Evolutionary conservation across 2,113 vertebrate genomes (phyloP).

Genomic region (Cebidichthys violaceus): DNA sequence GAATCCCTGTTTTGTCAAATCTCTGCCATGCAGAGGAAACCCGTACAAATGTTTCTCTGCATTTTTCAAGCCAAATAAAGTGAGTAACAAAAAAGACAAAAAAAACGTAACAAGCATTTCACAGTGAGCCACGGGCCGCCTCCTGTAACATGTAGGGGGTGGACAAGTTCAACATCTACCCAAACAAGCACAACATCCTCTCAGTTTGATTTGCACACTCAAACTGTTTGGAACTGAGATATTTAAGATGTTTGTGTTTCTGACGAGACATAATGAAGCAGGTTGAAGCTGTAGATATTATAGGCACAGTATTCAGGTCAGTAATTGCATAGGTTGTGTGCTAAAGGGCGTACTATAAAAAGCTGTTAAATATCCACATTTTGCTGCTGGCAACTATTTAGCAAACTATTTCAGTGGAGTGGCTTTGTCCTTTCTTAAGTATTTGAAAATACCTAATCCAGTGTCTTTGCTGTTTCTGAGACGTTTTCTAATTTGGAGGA

Average conservation of each 20-base stretch:
- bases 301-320: neutral
- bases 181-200: constrained; percentile 37
- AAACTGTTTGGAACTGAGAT: constrained; percentile 20
- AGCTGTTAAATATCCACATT: constrained; percentile 5
- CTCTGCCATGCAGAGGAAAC: constrained; percentile 24
- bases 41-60: constrained; percentile 31
- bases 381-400: neutral
- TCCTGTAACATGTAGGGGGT: constrained; percentile 64
- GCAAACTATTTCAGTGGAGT: neutral
- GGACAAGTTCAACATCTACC: constrained; percentile 49
- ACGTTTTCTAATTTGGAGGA: neutral
- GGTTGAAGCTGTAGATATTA: neutral
- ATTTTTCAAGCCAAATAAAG: constrained; percentile 36
- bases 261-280: constrained; percentile 3
- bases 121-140: constrained; percentile 25
- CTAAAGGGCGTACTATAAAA: neutral
- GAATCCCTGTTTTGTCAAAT: constrained; percentile 32
- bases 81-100: constrained; percentile 29
- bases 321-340: neutral
- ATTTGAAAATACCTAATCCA: constrained; percentile 1
- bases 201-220: constrained; percentile 30
- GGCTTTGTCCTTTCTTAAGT: neutral
- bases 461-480: neutral
- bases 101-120: constrained; percentile 33
- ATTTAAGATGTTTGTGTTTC: constrained; percentile 13